Percentiles rank a stretch among this genome's conserved stretches.
phyloP scores from a whole-genome alignment of 2,888 invertebrate genomes.

The Monopis laevigella region DNA sequence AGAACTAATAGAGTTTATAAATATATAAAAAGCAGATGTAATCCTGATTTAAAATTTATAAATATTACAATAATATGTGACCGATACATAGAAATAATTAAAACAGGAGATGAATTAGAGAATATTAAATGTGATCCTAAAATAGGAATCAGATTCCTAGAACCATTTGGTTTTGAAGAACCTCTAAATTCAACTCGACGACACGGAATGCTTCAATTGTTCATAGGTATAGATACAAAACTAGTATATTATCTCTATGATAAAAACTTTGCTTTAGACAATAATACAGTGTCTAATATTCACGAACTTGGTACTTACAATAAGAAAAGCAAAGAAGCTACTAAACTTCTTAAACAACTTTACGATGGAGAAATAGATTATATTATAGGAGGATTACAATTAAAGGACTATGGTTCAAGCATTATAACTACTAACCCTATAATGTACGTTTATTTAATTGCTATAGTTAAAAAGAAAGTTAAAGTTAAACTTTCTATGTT shows the following conservation, averaged over 20 bases:
- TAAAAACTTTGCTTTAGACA: background rate
- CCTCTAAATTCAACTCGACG: background rate
- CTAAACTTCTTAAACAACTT: slow-evolving; percentile 6
- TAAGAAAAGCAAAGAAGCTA: background rate
- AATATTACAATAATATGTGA: background rate
- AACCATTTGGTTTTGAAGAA: slow-evolving; percentile 1
- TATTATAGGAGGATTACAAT: background rate
- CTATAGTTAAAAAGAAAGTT: slow-evolving; percentile 6
- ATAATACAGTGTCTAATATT: background rate
- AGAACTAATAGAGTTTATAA: background rate
- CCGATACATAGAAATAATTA: background rate
- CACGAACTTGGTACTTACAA: slow-evolving; percentile 1
- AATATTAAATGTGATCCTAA: background rate
- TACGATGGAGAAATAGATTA: background rate
- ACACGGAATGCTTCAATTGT: background rate
- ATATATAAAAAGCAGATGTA: background rate
- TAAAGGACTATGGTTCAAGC: background rate
- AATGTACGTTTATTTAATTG: slow-evolving; percentile 1
- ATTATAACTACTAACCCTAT: slow-evolving; percentile 1
- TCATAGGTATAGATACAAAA: background rate
- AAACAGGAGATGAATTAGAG: background rate
- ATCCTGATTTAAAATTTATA: background rate
- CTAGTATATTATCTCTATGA: background rate
- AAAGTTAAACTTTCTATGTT: slow-evolving; percentile 3
- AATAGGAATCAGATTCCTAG: slow-evolving; percentile 2